Conservation (phyloP, 2,797 vertebrate genomes). For the Aselliscus stoliczkanus region DNA sequence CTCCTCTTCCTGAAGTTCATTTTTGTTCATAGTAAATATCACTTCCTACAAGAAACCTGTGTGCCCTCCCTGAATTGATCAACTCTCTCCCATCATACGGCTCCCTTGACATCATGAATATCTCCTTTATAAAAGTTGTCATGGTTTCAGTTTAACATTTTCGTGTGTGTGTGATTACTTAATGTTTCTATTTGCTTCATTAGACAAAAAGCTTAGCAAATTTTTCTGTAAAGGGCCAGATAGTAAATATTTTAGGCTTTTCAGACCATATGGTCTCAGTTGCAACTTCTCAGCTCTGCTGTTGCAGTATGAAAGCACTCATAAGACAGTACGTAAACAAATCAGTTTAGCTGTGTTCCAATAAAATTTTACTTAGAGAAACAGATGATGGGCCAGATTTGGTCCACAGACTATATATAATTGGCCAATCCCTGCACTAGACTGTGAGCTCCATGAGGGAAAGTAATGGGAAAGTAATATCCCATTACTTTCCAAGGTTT, state of each 20-base stretch:
- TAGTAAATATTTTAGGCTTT: neutral
- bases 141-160: conserved; percentile 2
- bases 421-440: neutral
- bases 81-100: neutral
- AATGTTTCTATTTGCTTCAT: neutral
- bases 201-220: neutral
- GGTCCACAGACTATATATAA: neutral
- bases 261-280: neutral
- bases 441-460: neutral
- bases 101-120: neutral
- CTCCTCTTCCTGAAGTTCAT: neutral
- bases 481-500: neutral
- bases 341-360: neutral
- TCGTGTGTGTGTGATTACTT: neutral
- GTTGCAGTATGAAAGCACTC: neutral
- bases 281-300: neutral
- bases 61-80: neutral
- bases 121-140: conserved; percentile 1
- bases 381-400: neutral
- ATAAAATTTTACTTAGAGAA: conserved; percentile 8
- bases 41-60: neutral
- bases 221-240: conserved; percentile 5
- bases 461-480: neutral
- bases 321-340: neutral
- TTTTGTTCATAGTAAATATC: neutral